Evolutionary conservation across 2,888 invertebrate species (phyloP), one percentile per base, ranked within the genome.

Genomic region (Lasius fuliginosus): DNA sequence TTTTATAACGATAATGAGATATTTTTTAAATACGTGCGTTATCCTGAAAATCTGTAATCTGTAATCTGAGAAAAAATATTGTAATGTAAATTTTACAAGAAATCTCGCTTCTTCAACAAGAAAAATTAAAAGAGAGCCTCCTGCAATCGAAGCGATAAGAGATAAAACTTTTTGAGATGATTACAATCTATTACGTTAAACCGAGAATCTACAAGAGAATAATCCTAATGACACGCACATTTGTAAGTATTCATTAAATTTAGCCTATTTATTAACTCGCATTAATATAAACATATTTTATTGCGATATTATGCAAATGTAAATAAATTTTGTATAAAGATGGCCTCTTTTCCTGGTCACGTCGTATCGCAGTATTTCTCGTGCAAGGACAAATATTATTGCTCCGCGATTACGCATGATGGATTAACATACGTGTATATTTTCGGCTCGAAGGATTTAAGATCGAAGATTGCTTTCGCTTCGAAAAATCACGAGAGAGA

Each of bases 241-340:
- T 62, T 82, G 87, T 88, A 62, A 82, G 85, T 42, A 40, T 46
- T n/a, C 8, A 11, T 71, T 49, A 53, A 76, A 15, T 65, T 23
- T 40, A 56, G 23, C 3, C 8, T 15, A 42, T 18, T 62, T 42
- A 58, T 18, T 2, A 42, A 42, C 62, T n/a, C 4, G 8, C 67
- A 75, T 33, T 9, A 12, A 46, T 53, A 18, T 12, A 76, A 60
- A 67, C n/a, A 42, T 64, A 62, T n/a, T 75, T n/a, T 30, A 12
- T 64, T 8, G 30, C 42, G 1, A 4, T 30, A 42, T 30, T 74
- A 40, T 18, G 2, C 18, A 30, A 76, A 33, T 9, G 18, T 27
- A 23, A 36, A 67, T 71, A 23, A 33, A 36, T 11, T 33, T 64
- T 18, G 6, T 6, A 18, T 0, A 36, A 36, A 36, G 4, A 36